Evolutionary conservation across 1,140 invertebrate species (phyloP), one percentile per base, ranked within the genome.

Genomic region (Aradophagus sp.): DNA sequence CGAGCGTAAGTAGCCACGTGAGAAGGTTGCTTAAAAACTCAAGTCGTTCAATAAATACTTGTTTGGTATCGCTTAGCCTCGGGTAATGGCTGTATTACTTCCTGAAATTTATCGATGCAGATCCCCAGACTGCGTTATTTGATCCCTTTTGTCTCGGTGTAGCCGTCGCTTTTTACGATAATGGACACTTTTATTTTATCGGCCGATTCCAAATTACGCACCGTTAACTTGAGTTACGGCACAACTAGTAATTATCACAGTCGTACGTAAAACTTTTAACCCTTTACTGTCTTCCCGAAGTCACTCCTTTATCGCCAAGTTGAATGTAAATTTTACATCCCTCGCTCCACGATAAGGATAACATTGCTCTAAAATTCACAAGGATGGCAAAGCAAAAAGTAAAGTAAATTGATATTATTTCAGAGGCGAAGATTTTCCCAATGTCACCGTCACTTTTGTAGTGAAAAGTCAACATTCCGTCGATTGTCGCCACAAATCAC

Each of bases 11-110:
- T 53, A 47, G 16, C 48, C 48, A 53, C 47, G 48, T 23, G 41
- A 55, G 48, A 19, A 63, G 26, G 32, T 32, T 63, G 48, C 59
- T 63, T 63, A 63, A 63, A 63, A 63, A 48, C 59, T 47, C 53
- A 63, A 48, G 53, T 63, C 39, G 48, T 55, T 11, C 48, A 39
- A 63, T 63, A 63, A 63, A 63, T 56, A 56, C 15, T 23, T 16
- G 35, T 59, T 65, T 42, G 56, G 55, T 50, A 66, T 66, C 56
- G 34, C 45, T 67, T 61, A 50, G 38, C 50, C 58, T 55, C 45
- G 14, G 14, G 55, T 66, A 72, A 72, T 61, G 50, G 55, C 38
- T 41, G 35, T 35, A 52, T 58, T 61, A 27, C 48, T 52, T 23
- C 23, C 10, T 42, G 1, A 19, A 62, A 48, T 44, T 61, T 61